Base-by-base conservation (phyloP, 2,797 vertebrate species). In the Alectoris magna region DNA sequence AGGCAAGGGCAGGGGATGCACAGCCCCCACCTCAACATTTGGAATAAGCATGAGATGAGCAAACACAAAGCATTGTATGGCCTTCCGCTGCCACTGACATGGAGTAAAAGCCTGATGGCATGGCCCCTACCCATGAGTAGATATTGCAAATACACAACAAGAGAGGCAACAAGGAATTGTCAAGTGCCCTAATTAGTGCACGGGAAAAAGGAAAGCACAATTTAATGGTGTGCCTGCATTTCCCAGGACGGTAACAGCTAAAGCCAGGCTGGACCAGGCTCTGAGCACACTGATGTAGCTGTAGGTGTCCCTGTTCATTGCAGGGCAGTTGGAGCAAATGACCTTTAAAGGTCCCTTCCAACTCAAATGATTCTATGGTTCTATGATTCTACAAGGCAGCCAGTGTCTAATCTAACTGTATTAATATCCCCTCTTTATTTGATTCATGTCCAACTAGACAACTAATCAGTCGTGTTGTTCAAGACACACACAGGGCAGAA, bases 61-160 rank as follows among this genome's bases (percentile, higher is more conserved):
- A 67, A 63, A 4, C 29, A 68, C 55, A 48, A 44, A 19, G 53
- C 29, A n/a, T 19, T 36, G 34, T 16, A 9, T 3, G 15, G 36
- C 55, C 12, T 2, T 27, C 27, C 39, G 22, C 9, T 43, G 39
- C 12, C 62, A 64, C 13, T 8, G 13, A 29, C 12, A 64, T 29
- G 39, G 62, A 64, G 62, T 9, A 39, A 41, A 29, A 31, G 27
- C 39, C 39, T 21, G 18, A 31, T 11, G 11, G 18, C 27, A 22
- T 14, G 19, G 13, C 39, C 55, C 56, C 46, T 43, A 29, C 29
- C 53, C n/a, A 48, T 0, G 0, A 24, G 34, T 27, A 14, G 5
- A 9, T 3, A 24, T 34, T 69, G 38, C 11, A 49, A 69, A 8
- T 60, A 66, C 23, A 29, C 31, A 34, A 64, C 46, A 27, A 64